Percentiles rank a stretch among this genome's conserved stretches.
Conservation (phyloP, 2,797 vertebrate genomes). For the Arctocebus calabarensis region DNA sequence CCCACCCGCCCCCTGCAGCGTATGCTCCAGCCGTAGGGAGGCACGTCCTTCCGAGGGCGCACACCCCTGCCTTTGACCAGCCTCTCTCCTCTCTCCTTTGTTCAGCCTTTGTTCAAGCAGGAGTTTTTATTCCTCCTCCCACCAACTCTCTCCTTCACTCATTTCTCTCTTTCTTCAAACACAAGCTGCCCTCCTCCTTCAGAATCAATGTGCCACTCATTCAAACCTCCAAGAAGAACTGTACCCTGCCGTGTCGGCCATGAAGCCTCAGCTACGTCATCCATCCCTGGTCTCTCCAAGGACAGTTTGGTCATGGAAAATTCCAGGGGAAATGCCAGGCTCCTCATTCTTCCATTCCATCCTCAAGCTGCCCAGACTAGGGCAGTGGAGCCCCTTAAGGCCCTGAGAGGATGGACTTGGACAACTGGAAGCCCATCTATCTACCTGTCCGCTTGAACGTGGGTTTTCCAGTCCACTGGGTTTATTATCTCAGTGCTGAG, state of each 20-base stretch:
- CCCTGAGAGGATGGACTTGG: not conserved
- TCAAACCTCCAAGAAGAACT: not conserved
- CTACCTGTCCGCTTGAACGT: not conserved
- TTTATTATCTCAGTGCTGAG: not conserved
- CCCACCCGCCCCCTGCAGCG: not conserved
- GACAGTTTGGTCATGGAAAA: not conserved
- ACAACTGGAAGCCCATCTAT: not conserved
- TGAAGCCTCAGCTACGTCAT: not conserved
- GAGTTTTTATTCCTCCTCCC: not conserved
- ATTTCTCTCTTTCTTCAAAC: not conserved
- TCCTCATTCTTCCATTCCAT: not conserved
- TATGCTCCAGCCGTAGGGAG: not conserved
- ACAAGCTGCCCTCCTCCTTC: not conserved
- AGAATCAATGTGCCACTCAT: not conserved
- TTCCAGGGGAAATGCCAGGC: not conserved
- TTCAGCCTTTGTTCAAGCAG: not conserved
- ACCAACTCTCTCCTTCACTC: not conserved
- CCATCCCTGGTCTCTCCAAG: not conserved
- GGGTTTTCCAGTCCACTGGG: not conserved
- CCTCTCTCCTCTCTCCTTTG: not conserved
- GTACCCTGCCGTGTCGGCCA: not conserved
- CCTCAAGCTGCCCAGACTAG: not conserved
- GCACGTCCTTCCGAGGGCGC: no score
- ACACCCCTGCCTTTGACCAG: not conserved
- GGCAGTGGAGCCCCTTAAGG: not conserved